phyloP scores from a whole-genome alignment of 2,888 invertebrate species.

The Automeris io region DNA sequence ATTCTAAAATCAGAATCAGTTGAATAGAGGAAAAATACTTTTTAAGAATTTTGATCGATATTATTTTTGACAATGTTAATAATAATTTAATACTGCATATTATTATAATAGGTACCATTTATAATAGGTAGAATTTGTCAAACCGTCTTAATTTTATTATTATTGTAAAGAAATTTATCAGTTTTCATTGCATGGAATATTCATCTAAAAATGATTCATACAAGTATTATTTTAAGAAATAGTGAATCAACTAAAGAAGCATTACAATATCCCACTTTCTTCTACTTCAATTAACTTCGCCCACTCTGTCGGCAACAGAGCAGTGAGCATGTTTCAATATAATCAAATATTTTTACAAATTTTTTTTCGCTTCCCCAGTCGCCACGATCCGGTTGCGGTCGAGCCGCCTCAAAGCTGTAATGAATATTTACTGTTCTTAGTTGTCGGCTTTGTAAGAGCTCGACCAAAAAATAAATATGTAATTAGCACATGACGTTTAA shows the following conservation, averaged over 20 bases:
- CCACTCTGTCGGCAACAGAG: slow-evolving; percentile 30
- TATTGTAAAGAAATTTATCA: too few species aligned
- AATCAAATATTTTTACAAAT: slow-evolving; percentile 8
- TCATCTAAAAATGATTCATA: too few species aligned
- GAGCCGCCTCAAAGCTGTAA: slow-evolving; percentile 33
- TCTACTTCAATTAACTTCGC: slow-evolving; percentile 32
- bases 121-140: too few species aligned
- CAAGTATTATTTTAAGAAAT: too few species aligned
- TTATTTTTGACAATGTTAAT: too few species aligned
- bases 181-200: too few species aligned
- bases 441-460: slow-evolving; percentile 25
- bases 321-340: slow-evolving; percentile 21
- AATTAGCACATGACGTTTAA: slow-evolving; percentile 32
- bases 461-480: slow-evolving; percentile 19
- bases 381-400: slow-evolving; percentile 29
- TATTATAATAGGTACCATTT: too few species aligned
- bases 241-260: neutral
- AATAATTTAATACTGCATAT: too few species aligned
- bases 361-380: slow-evolving; percentile 24
- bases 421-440: slow-evolving; percentile 47
- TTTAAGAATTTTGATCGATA: too few species aligned
- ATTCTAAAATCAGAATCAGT: too few species aligned
- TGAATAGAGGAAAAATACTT: too few species aligned
- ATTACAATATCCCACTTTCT: slow-evolving; percentile 21
- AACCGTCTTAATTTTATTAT: too few species aligned